Conservation (phyloP, 2,113 vertebrate species). For the Lagopus muta region DNA sequence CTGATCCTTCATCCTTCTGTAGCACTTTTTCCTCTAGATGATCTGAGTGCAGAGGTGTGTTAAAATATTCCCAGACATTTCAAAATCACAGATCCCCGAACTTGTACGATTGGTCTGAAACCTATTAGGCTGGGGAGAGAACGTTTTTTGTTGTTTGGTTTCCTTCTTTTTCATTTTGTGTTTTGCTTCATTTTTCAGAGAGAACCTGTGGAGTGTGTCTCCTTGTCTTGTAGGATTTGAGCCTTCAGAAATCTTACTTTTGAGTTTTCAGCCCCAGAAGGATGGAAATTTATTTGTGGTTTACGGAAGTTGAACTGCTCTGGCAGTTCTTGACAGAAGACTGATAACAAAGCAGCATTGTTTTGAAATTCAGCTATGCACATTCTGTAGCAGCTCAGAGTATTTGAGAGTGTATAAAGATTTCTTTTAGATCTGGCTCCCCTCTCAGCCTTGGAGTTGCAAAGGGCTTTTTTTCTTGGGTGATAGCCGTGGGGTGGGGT, state of each 20-base stretch:
- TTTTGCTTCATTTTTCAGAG: background rate
- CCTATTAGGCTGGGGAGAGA: fast-evolving
- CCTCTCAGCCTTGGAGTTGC: background rate
- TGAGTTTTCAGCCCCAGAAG: background rate
- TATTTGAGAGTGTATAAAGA: background rate
- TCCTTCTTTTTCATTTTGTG: background rate
- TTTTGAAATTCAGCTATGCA: background rate
- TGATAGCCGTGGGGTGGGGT: background rate
- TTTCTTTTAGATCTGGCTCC: background rate
- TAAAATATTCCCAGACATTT: background rate
- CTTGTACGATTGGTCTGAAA: background rate
- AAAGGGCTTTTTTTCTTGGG: background rate
- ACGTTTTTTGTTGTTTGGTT: background rate
- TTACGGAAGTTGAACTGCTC: background rate
- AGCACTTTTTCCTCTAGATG: background rate
- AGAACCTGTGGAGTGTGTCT: background rate
- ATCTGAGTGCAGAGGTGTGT: background rate
- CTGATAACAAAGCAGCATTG: background rate
- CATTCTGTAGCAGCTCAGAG: background rate
- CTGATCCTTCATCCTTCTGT: background rate
- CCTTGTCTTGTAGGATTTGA: background rate
- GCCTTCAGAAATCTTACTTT: background rate
- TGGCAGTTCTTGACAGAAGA: background rate
- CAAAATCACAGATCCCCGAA: background rate
- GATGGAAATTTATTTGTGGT: background rate